These are phyloP conservation scores for Margarornis squamiger DNA, from an alignment of 2,797 vertebrate species.

Conservation along the genomic window DNA sequence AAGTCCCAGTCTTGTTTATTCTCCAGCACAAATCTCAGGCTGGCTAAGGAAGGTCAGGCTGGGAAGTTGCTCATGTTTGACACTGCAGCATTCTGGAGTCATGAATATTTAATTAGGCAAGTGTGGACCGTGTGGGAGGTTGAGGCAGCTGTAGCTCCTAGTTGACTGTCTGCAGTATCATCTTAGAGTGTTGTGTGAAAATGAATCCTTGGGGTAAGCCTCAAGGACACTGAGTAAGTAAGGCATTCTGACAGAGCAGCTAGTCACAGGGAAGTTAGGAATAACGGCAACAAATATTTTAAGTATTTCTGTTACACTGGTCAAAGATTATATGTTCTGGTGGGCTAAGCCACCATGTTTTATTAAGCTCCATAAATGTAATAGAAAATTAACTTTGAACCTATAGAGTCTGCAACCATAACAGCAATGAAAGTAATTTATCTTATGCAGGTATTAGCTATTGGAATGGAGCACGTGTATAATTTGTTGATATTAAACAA, in stretches of 20 bases:
- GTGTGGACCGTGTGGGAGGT: not conserved
- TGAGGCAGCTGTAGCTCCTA: constrained; percentile 34
- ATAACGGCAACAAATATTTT: not conserved
- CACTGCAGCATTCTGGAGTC: constrained; percentile 34
- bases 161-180: constrained; percentile 48
- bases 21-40: not conserved
- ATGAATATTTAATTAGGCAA: constrained; percentile 77
- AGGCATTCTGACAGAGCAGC: not conserved
- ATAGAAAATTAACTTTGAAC: not conserved
- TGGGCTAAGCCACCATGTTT: not conserved
- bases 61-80: constrained; percentile 45
- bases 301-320: not conserved
- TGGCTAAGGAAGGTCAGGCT: constrained; percentile 65
- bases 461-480: not conserved
- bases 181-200: constrained; percentile 58
- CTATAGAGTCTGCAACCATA: not conserved
- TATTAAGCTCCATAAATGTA: not conserved
- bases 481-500: constrained; percentile 19
- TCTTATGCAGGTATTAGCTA: not conserved
- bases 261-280: not conserved
- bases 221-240: constrained; percentile 65
- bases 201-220: constrained; percentile 43
- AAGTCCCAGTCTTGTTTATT: constrained; percentile 1
- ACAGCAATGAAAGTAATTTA: not conserved
- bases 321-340: not conserved